Conservation (phyloP, 2,113 vertebrate species). For the Neodon shergylaensis region DNA sequence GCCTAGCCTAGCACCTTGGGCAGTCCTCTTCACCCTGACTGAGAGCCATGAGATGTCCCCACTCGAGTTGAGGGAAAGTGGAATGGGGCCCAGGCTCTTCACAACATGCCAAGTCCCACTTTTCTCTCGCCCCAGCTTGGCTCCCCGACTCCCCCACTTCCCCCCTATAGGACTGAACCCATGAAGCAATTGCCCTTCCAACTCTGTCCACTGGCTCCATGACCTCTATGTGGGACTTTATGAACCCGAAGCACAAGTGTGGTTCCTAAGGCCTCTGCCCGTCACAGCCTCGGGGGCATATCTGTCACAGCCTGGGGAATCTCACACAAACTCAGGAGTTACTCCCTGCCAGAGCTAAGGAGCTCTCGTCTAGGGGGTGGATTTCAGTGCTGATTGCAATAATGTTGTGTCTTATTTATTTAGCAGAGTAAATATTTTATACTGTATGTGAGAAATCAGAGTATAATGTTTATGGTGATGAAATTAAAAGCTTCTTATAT, state of each 20-base stretch:
- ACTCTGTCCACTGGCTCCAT: background rate
- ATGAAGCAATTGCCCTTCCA: background rate
- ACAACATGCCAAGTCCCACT: background rate
- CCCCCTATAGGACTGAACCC: background rate
- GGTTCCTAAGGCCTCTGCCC: slow-evolving; percentile 7
- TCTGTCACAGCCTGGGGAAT: slow-evolving; percentile 43
- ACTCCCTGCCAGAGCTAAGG: slow-evolving; percentile 54
- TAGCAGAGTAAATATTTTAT: slow-evolving; percentile 85
- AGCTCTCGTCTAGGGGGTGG: slow-evolving; percentile 46
- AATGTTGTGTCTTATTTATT: slow-evolving; percentile 85
- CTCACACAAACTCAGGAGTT: slow-evolving; percentile 72
- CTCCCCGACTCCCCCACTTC: background rate
- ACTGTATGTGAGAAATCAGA: slow-evolving; percentile 78
- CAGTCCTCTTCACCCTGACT: background rate
- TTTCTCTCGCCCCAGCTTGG: background rate
- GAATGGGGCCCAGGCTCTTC: background rate
- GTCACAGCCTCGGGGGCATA: background rate
- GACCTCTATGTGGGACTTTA: background rate
- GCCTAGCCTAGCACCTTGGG: background rate
- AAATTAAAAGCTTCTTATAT: slow-evolving; percentile 79
- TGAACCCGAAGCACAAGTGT: slow-evolving; percentile 60
- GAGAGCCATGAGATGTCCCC: background rate
- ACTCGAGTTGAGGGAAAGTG: background rate
- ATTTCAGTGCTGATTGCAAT: slow-evolving; percentile 77
- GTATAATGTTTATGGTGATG: slow-evolving; percentile 80